Base-by-base conservation (phyloP, 2,113 vertebrate species). In the Anguilla rostrata region DNA sequence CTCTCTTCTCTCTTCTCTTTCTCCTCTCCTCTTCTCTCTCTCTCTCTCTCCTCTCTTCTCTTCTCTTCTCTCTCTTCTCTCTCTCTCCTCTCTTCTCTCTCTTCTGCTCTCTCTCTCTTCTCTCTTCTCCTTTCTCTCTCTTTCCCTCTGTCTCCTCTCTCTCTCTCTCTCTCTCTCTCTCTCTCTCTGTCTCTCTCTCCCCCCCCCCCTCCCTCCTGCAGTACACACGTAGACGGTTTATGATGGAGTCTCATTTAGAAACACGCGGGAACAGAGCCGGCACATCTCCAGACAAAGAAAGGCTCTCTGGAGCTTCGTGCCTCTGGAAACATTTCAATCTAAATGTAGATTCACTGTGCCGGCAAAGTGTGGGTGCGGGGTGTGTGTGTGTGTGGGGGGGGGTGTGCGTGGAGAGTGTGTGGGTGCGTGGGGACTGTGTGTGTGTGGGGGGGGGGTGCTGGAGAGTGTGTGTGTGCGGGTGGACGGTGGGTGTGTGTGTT, bases 261-360 rank as follows among this genome's bases (percentile, higher is more conserved):
- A 41, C 1, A 5, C 3, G 20, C 3, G 12, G 22, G 39, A 80
- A 66, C n/a, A 84, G 39, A 29, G 53, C 83, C 29, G 82, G 82
- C n/a, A 12, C 49, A 49, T 84, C 84, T 84, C 39, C 83, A 84
- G 80, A 84, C 86, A 84, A 84, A 66, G 53, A 39, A 71, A 41
- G 18, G 15, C 71, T 81, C 56, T 71, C 49, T 57, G 20, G 85
- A 86, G 78, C n/a, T 78, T 81, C 40, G 16, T 81, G 86, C 78
- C 81, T 79, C 75, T 84, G 57, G 63, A 87, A 87, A 87, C 83
- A 84, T 84, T 87, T 87, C 83, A 40, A 87, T 84, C 78, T 84
- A 87, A 87, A 87, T 87, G 86, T 83, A 87, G 83, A 87, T 87
- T 87, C 66, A 40, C 83, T 41, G 78, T 87, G 84, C 43, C 53